Percentiles rank a stretch among this genome's conserved stretches.
Evolutionary conservation across 2,888 invertebrate species (phyloP).

Genomic region (Boloria selene): DNA sequence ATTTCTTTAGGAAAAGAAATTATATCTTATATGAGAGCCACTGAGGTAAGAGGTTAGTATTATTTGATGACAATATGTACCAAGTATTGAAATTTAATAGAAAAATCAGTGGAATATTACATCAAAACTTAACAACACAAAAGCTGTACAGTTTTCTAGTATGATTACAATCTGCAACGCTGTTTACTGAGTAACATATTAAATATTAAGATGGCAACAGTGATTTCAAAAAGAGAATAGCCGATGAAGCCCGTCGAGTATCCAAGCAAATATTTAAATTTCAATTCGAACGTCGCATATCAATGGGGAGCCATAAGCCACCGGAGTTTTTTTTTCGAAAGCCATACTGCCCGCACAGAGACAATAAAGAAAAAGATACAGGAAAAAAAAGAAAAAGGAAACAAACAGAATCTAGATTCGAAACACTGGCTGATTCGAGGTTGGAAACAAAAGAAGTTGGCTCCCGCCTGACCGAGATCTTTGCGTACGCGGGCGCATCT

Average conservation of each 20-base stretch:
- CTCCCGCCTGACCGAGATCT: slow-evolving; percentile 81
- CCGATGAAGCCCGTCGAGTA: slow-evolving; percentile 72
- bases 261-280: slow-evolving; percentile 81
- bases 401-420: slow-evolving; percentile 81
- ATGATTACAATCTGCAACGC: slow-evolving; percentile 32
- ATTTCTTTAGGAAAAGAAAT: not conserved
- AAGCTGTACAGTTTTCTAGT: slow-evolving; percentile 16
- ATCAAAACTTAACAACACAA: not conserved
- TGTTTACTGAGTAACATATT: slow-evolving; percentile 58
- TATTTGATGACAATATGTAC: no score
- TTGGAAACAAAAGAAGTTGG: slow-evolving; percentile 79
- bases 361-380: slow-evolving; percentile 80
- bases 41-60: no score
- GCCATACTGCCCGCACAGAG: slow-evolving; percentile 67
- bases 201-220: slow-evolving; percentile 76
- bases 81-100: no score
- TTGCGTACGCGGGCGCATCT: slow-evolving; percentile 76
- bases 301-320: slow-evolving; percentile 83
- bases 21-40: no score
- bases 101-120: no score
- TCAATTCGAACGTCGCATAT: slow-evolving; percentile 82
- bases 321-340: slow-evolving; percentile 71
- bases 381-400: slow-evolving; percentile 55
- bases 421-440: slow-evolving; percentile 80
- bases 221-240: slow-evolving; percentile 71